Percentiles rank a stretch among this genome's conserved stretches.
phyloP scores from a whole-genome alignment of 2,797 vertebrate genomes.

The Lindbergichthys nudifrons region DNA sequence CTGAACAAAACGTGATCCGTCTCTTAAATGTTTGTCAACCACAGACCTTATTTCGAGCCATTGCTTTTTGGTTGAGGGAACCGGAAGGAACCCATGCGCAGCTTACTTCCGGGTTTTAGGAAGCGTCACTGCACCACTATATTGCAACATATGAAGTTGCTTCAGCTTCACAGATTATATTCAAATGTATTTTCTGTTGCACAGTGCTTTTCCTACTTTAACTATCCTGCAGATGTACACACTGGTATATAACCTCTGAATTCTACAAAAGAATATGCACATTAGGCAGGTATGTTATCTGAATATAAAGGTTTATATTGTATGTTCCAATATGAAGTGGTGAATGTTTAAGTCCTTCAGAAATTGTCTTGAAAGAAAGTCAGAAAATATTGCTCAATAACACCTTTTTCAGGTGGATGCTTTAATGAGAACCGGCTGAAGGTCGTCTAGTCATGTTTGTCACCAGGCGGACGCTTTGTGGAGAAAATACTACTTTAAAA shows the following conservation, averaged over 20 bases:
- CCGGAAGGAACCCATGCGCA: too few species aligned
- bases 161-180: conserved; percentile 11
- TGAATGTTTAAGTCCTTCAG: neutral
- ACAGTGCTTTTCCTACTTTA: neutral
- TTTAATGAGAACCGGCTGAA: conserved; percentile 31
- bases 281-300: conserved; percentile 8
- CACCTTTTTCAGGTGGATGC: conserved; percentile 8
- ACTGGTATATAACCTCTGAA: neutral
- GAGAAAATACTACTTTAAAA: conserved; percentile 27
- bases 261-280: conserved; percentile 10
- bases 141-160: conserved; percentile 24
- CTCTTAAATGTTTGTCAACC: too few species aligned
- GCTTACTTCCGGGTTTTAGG: too few species aligned
- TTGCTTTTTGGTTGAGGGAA: too few species aligned
- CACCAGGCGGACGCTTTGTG: conserved; percentile 10
- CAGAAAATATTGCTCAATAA: conserved; percentile 26
- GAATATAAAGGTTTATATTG: neutral
- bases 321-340: conserved; percentile 3
- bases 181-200: neutral
- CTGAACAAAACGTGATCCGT: too few species aligned
- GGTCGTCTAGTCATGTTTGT: conserved; percentile 1
- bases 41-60: too few species aligned
- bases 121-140: too few species aligned
- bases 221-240: neutral
- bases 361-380: too few species aligned